Conservation (phyloP, 2,888 invertebrate genomes). For the Polyommatus icarus region DNA sequence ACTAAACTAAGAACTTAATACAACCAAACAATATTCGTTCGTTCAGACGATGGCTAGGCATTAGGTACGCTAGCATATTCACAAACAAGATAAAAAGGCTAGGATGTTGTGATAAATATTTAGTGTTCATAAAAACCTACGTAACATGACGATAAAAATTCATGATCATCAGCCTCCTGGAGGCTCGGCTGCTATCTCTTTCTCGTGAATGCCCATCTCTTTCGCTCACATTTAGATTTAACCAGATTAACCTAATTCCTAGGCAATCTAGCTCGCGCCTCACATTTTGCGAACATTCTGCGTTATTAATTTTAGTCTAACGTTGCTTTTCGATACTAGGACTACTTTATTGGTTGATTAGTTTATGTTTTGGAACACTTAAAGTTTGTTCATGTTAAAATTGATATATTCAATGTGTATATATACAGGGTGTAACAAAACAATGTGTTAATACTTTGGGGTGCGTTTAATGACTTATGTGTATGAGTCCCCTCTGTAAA, state of each 20-base stretch:
- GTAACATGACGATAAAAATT: background rate
- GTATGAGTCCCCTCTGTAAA: too few species aligned
- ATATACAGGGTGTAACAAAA: too few species aligned
- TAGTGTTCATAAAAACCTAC: background rate
- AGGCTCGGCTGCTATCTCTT: background rate
- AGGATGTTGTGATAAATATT: background rate
- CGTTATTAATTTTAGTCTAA: background rate
- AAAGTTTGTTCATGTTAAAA: too few species aligned
- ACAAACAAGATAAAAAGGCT: background rate
- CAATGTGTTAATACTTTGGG: too few species aligned
- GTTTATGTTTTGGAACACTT: too few species aligned
- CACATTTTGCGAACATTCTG: background rate
- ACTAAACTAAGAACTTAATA: background rate
- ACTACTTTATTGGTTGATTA: background rate
- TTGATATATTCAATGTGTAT: too few species aligned
- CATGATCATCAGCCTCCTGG: background rate
- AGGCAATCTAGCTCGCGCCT: background rate
- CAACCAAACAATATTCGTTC: background rate
- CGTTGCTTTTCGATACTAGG: background rate
- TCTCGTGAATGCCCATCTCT: background rate
- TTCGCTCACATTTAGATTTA: conserved; percentile 4
- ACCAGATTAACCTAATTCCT: background rate
- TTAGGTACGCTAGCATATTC: background rate
- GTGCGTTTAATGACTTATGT: too few species aligned
- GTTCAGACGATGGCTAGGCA: background rate